A percentile compares a stretch with the other conserved stretches of the same genome.
Conservation (phyloP, 2,888 invertebrate species). For the Hydrotaea diabolus region DNA sequence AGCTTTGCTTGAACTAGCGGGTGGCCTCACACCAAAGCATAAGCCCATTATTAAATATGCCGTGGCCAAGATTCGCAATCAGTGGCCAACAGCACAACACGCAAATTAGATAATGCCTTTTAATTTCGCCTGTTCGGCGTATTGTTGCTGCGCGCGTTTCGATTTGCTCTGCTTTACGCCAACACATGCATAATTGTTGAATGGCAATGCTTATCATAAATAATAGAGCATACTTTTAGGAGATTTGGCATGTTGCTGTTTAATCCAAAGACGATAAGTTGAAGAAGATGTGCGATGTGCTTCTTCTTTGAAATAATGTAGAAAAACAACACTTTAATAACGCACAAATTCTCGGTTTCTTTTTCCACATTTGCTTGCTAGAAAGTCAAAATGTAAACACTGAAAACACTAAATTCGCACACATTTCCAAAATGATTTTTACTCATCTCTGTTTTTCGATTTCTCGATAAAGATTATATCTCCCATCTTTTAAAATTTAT, state of each 20-base stretch:
- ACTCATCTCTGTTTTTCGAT: no score
- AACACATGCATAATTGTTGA: slow-evolving; percentile 24
- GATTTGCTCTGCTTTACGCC: not conserved
- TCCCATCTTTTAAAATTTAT: no score
- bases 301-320: no score
- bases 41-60: slow-evolving; percentile 14
- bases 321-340: no score
- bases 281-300: no score
- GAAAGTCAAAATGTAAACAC: no score
- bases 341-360: no score
- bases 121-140: not conserved
- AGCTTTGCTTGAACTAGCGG: not conserved
- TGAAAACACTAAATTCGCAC: no score
- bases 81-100: not conserved
- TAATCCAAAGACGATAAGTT: no score
- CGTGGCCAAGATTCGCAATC: slow-evolving; percentile 9
- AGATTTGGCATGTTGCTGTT: not conserved
- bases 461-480: no score
- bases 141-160: not conserved
- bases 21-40: not conserved
- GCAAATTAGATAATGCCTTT: slow-evolving; percentile 14
- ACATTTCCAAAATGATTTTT: no score
- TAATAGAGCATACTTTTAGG: slow-evolving; percentile 33
- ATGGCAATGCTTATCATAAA: slow-evolving; percentile 2
- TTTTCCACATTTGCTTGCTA: no score